A percentile compares a stretch with the other conserved stretches of the same genome.
Evolutionary conservation across 2,797 vertebrate species (phyloP).

Genomic region (Anolis apletophallus): DNA sequence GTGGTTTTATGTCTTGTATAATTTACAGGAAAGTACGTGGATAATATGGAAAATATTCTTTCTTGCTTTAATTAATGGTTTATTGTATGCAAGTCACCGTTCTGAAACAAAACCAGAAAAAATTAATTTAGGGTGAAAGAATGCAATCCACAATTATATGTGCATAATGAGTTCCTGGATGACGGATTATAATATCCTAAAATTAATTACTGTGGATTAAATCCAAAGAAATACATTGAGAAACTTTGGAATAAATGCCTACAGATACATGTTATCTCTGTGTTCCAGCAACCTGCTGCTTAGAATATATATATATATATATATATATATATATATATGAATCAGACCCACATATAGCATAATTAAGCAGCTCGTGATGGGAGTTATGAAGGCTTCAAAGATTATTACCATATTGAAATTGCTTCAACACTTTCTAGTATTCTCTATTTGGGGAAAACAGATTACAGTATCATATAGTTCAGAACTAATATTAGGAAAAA

Average conservation of each 20-base stretch:
- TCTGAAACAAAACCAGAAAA: neutral
- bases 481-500: neutral
- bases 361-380: neutral
- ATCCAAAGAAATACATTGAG: neutral
- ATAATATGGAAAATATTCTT: constrained; percentile 29
- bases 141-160: neutral
- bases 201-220: neutral
- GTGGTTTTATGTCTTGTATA: constrained; percentile 42
- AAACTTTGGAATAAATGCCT: neutral
- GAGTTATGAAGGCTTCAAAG: neutral
- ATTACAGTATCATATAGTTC: neutral
- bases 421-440: no score
- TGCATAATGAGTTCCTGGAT: neutral
- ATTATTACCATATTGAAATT: neutral
- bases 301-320: no score
- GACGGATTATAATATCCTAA: neutral
- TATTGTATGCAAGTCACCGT: neutral
- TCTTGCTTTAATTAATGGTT: constrained; percentile 43
- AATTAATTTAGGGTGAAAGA: neutral
- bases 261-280: no score
- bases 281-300: no score
- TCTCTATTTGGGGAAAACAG: no score
- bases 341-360: neutral
- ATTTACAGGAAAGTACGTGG: constrained; percentile 30
- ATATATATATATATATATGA: neutral